These are phyloP conservation scores for Troides helena DNA, from an alignment of 2,888 invertebrate species.

Conservation along the genomic window DNA sequence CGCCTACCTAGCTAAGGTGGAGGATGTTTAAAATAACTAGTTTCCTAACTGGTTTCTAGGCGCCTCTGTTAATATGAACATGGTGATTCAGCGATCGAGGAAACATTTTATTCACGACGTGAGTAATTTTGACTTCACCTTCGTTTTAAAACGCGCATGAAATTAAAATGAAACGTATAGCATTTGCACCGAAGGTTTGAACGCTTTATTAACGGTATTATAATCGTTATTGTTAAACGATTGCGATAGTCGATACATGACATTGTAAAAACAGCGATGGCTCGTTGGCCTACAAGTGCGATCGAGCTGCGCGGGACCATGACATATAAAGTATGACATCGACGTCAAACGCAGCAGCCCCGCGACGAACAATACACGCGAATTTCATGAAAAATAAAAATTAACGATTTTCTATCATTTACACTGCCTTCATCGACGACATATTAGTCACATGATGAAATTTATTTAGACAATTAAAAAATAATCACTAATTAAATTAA, in stretches of 20 bases:
- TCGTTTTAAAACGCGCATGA: background rate
- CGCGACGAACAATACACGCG: constrained; percentile 54
- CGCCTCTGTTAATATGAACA: constrained; percentile 8
- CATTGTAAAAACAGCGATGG: constrained; percentile 74
- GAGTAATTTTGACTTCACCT: constrained; percentile 13
- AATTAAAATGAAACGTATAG: background rate
- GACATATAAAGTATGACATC: constrained; percentile 75
- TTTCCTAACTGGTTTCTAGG: constrained; percentile 39
- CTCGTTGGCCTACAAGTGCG: constrained; percentile 75
- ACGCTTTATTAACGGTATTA: constrained; percentile 43
- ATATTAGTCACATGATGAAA: constrained; percentile 2
- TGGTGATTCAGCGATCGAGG: constrained; percentile 15
- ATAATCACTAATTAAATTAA: too few relatives aligned
- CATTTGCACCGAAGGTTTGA: constrained; percentile 29
- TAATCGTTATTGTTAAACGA: constrained; percentile 61
- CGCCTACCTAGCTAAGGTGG: constrained; percentile 33
- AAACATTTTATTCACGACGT: constrained; percentile 6
- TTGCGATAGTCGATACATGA: constrained; percentile 75
- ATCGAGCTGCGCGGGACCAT: constrained; percentile 71
- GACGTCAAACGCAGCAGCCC: constrained; percentile 35
- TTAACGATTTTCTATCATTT: constrained; percentile 31
- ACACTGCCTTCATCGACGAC: constrained; percentile 8
- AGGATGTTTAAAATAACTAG: constrained; percentile 47
- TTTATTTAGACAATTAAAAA: constrained; percentile 2
- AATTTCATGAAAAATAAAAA: constrained; percentile 46